A percentile compares a stretch with the other conserved stretches of the same genome.
Conservation (phyloP, 1,140 invertebrate genomes). For the Oncopeltus fasciatus region DNA sequence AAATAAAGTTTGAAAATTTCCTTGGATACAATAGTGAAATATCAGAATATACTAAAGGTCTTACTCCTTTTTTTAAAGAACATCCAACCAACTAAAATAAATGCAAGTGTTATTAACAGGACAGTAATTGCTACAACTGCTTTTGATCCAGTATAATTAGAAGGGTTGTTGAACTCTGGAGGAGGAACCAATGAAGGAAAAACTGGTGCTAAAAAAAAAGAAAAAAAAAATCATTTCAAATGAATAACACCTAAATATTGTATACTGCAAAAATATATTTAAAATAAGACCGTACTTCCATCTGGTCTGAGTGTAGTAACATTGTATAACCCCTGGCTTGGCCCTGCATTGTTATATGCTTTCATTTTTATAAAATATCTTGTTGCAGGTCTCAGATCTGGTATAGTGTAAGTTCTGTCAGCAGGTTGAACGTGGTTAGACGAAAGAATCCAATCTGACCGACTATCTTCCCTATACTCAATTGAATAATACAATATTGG, state of each 20-base stretch:
- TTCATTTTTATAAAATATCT: constrained; percentile 75
- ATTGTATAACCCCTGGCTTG: constrained; percentile 72
- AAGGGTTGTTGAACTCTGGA: background rate
- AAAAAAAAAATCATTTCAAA: too few species aligned
- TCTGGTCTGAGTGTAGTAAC: constrained; percentile 62
- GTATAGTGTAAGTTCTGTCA: constrained; percentile 61
- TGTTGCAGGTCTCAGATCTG: constrained; percentile 66
- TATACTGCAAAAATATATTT: background rate
- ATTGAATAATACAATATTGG: constrained; percentile 76
- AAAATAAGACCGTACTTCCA: constrained; percentile 41
- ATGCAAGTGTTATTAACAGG: background rate
- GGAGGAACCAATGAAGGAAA: background rate
- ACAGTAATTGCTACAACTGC: background rate
- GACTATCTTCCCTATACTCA: constrained; percentile 50
- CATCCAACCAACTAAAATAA: background rate
- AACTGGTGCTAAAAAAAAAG: background rate
- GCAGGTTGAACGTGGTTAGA: constrained; percentile 59
- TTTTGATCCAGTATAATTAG: background rate
- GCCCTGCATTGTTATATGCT: constrained; percentile 84
- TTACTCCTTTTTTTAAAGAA: constrained; percentile 1
- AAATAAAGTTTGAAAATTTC: too few species aligned
- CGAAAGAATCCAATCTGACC: constrained; percentile 47
- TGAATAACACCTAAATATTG: too few species aligned
- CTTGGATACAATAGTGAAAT: constrained; percentile 23
- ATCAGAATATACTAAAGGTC: background rate